Base-by-base conservation (phyloP, 2,113 vertebrate species). In the Brachypteracias leptosomus region DNA sequence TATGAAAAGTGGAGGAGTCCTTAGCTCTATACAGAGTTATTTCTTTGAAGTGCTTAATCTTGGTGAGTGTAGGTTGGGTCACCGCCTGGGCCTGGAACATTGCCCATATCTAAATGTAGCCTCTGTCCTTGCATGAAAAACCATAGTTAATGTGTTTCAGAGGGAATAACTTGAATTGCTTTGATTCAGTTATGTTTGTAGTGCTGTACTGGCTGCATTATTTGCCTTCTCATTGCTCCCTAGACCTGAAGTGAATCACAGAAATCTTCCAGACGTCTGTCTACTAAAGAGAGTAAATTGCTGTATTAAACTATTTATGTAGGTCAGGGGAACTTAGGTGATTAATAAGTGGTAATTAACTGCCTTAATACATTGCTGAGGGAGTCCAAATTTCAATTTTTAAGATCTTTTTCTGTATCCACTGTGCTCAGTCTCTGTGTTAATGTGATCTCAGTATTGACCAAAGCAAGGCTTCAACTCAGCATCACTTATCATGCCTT, bases 391-490 rank as follows among this genome's bases (percentile, higher is more conserved):
- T 80, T 89, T 80, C 0, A 0, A 42, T 76, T 83, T 29, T 35
- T 36, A 63, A 20, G 15, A 4, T 38, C 80, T 54, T 61, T 70
- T 87, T 8, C 24, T 66, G 0, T 77, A 79, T 73, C 42, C 14
- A 21, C n/a, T 31, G 3, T 52, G 40, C 15, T 66, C 11, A 25
- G 16, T 75, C 38, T 65, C 66, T 95, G 35, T 57, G 46, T 67
- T 91, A 76, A 52, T 87, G 72, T 89, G 35, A 73, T 82, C 42
- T 63, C 26, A 8, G 17, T 83, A 55, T 11, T 58, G 57, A 96
- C 82, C 94, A 97, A 91, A 91, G 54, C 73, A 95, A 96, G 87
- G 49, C 59, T 88, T 67, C 66, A 73, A 31, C 63, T 80, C 54
- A 80, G 81, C n/a, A 18, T 73, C 81, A 24, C 52, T 90, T 66